These are phyloP conservation scores for Drosophila kambysellisi DNA, from an alignment of 2,888 invertebrate species.

Conservation along the genomic window DNA sequence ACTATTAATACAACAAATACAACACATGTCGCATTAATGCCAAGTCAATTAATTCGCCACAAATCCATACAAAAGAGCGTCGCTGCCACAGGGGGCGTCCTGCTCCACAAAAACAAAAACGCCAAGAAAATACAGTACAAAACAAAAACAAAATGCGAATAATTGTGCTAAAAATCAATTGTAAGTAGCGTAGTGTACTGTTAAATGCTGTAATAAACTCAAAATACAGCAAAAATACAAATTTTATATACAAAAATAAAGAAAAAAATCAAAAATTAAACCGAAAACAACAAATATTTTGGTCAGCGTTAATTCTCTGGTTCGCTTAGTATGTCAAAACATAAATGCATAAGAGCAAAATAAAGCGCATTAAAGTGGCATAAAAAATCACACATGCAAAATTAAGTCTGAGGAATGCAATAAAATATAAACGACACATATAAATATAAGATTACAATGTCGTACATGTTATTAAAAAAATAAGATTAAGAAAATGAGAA, in stretches of 20 bases:
- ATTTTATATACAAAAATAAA: neutral
- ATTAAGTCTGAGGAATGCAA: conserved; percentile 29
- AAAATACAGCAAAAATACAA: conserved; percentile 1
- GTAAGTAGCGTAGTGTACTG: conserved; percentile 61
- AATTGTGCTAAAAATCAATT: conserved; percentile 77
- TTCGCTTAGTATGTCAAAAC: conserved; percentile 60
- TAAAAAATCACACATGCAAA: conserved; percentile 20
- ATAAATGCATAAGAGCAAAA: conserved; percentile 28
- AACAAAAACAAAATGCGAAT: conserved; percentile 22
- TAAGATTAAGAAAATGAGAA: conserved; percentile 3
- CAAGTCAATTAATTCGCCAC: conserved; percentile 31
- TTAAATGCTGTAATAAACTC: conserved; percentile 18
- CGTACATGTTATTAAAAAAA: neutral
- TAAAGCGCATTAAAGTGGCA: conserved; percentile 21
- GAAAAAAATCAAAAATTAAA: neutral
- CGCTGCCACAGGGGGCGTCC: conserved; percentile 48
- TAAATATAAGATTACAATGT: conserved; percentile 18
- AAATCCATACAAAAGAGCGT: conserved; percentile 8
- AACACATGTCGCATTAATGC: conserved; percentile 29
- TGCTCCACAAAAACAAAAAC: conserved; percentile 30
- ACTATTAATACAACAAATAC: conserved; percentile 22
- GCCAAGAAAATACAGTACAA: conserved; percentile 8
- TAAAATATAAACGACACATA: conserved; percentile 28
- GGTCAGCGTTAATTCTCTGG: conserved; percentile 43
- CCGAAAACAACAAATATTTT: conserved; percentile 23